Conservation (phyloP, 2,888 invertebrate species). For the Erebia epiphron region DNA sequence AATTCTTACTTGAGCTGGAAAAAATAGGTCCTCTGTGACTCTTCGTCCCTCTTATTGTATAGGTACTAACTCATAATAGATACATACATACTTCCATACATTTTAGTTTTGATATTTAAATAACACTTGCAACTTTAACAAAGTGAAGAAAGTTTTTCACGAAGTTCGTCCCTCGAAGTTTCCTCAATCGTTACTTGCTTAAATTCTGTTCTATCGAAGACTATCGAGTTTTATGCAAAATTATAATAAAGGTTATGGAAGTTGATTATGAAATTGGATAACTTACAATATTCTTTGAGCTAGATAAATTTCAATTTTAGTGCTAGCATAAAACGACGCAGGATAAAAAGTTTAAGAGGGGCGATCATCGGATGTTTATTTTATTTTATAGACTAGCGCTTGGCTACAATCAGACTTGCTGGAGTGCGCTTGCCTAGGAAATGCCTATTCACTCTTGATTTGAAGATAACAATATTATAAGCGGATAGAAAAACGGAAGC, state of each 20-base stretch:
- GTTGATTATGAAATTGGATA: neutral
- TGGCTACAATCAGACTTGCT: too few species aligned
- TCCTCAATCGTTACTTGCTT: neutral
- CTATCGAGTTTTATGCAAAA: constrained; percentile 24
- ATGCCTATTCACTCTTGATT: too few species aligned
- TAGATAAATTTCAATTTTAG: too few species aligned
- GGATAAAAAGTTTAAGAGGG: too few species aligned
- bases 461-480: too few species aligned
- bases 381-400: too few species aligned
- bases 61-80: neutral
- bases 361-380: neutral
- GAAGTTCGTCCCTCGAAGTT: constrained; percentile 10
- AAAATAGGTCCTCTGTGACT: neutral
- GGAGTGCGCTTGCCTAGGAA: too few species aligned
- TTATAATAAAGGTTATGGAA: neutral
- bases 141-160: constrained; percentile 1
- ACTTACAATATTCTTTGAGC: neutral
- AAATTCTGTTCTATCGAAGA: constrained; percentile 5
- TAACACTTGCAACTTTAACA: constrained; percentile 6
- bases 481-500: too few species aligned
- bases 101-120: constrained; percentile 10
- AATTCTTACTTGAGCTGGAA: too few species aligned
- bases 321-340: too few species aligned
- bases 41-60: neutral
- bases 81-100: neutral